These are phyloP conservation scores for Pyrgilauda ruficollis DNA, from an alignment of 2,113 vertebrate species.

Conservation along the genomic window DNA sequence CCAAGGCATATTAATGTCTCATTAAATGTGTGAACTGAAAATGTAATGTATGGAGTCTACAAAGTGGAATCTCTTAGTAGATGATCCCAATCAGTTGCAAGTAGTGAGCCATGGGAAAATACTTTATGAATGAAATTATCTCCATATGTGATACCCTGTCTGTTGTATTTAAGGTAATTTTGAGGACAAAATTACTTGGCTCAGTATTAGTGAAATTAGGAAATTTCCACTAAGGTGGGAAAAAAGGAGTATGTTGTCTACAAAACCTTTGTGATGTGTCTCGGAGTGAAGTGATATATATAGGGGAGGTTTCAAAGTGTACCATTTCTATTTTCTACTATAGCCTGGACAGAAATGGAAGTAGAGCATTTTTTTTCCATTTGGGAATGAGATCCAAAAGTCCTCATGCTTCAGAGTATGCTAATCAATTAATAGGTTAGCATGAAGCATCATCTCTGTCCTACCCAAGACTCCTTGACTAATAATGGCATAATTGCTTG, in stretches of 20 bases:
- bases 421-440: constrained; percentile 45
- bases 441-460: not conserved
- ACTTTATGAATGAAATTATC: not conserved
- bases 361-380: not conserved
- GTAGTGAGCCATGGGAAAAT: not conserved
- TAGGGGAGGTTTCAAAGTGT: not conserved
- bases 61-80: not conserved
- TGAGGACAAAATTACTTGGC: not conserved
- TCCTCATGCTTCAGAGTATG: not conserved
- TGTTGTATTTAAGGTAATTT: not conserved
- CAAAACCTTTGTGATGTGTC: not conserved
- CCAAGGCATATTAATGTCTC: not conserved
- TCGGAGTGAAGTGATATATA: not conserved
- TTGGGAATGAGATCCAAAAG: not conserved
- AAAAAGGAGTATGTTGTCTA: not conserved
- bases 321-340: not conserved
- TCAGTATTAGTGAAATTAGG: not conserved
- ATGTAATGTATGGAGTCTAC: not conserved
- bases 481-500: not conserved
- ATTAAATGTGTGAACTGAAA: not conserved
- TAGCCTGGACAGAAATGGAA: constrained; percentile 32
- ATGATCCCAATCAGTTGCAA: not conserved
- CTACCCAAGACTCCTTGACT: not conserved
- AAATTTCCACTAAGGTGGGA: not conserved
- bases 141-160: not conserved